A percentile compares a stretch with the other conserved stretches of the same genome.
phyloP scores from a whole-genome alignment of 1,140 invertebrate genomes.

The Prorops nasuta region DNA sequence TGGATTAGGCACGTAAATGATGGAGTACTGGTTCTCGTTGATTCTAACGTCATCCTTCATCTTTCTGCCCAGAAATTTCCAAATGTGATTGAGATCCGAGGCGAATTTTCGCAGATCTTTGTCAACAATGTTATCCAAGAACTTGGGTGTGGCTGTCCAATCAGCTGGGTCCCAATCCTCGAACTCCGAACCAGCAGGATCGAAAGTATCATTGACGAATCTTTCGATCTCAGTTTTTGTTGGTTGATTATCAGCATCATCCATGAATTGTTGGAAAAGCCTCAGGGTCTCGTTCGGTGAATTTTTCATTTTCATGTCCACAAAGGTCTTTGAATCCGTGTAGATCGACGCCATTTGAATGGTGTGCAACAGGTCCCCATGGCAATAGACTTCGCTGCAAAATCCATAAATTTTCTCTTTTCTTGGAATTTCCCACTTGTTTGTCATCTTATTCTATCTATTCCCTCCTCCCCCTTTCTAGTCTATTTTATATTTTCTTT shows the following conservation, averaged over 20 bases:
- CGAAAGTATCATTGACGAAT: constrained; percentile 73
- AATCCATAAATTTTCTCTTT: too few relatives aligned
- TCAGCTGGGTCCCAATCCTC: constrained; percentile 73
- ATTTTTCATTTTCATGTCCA: constrained; percentile 79
- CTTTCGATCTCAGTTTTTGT: constrained; percentile 55
- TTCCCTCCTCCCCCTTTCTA: too few relatives aligned
- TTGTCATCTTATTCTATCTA: too few relatives aligned
- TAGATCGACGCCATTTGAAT: constrained; percentile 74
- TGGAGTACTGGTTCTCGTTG: constrained; percentile 75
- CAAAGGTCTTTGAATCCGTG: constrained; percentile 84
- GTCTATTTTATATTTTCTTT: too few relatives aligned
- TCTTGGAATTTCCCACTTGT: too few relatives aligned
- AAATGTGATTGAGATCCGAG: constrained; percentile 69
- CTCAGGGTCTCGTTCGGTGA: constrained; percentile 62
- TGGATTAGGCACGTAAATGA: constrained; percentile 85
- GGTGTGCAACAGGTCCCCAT: constrained; percentile 72
- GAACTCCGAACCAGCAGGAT: constrained; percentile 73
- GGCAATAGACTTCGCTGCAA: constrained; percentile 69
- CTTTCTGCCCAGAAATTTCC: constrained; percentile 81
- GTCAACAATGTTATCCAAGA: constrained; percentile 68
- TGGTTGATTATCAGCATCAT: constrained; percentile 58
- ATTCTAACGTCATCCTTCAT: constrained; percentile 75
- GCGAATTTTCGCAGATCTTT: constrained; percentile 67
- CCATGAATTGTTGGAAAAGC: constrained; percentile 66
- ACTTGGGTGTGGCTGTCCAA: constrained; percentile 71